Evolutionary conservation across 2,888 invertebrate species (phyloP).

Genomic region (Eristalis tenax): DNA sequence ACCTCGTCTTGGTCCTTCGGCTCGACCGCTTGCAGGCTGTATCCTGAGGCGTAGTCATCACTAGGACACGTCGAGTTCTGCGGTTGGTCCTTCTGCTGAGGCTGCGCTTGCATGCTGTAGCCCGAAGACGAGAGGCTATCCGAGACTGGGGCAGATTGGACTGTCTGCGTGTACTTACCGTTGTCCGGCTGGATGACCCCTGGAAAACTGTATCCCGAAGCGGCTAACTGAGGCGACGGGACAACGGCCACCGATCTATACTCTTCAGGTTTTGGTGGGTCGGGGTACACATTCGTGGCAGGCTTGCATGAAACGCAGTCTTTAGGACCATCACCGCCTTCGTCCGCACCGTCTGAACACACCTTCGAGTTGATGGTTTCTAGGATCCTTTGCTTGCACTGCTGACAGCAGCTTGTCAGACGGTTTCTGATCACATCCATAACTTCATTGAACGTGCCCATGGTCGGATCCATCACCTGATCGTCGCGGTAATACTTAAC

Average conservation of each 20-base stretch:
- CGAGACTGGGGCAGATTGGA: neutral
- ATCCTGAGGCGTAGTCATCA: neutral
- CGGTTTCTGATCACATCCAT: constrained; percentile 64
- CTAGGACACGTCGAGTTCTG: neutral
- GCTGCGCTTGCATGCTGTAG: neutral
- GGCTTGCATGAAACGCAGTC: constrained; percentile 34
- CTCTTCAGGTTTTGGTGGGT: neutral
- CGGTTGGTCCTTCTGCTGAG: neutral
- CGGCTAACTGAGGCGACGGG: neutral
- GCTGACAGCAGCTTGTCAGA: constrained; percentile 72
- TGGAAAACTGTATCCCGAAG: neutral
- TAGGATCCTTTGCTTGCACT: constrained; percentile 71
- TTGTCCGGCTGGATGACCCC: neutral
- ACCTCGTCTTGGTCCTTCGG: neutral
- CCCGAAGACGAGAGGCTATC: neutral
- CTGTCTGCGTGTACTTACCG: neutral
- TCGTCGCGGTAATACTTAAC: constrained; percentile 10
- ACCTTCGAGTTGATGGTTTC: constrained; percentile 36
- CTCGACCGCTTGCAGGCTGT: neutral
- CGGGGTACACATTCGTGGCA: neutral
- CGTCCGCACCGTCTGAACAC: neutral
- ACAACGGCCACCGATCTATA: neutral
- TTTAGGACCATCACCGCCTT: neutral
- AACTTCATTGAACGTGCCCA: constrained; percentile 46
- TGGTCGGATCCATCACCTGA: constrained; percentile 18